Evolutionary conservation across 2,113 vertebrate genomes (phyloP).

Genomic region (Vicugna pacos): DNA sequence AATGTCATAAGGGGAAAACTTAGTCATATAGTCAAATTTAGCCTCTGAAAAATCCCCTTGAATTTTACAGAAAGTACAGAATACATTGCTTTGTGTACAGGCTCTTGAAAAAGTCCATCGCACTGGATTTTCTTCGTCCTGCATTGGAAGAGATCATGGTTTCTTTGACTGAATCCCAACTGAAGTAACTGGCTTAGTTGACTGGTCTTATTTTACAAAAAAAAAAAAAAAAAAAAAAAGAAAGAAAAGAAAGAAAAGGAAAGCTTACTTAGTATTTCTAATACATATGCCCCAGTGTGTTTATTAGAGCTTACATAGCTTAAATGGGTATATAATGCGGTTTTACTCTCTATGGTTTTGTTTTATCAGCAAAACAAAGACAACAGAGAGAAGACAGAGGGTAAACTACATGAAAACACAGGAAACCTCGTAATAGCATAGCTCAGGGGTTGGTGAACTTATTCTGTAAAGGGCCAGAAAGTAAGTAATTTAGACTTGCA

Average conservation of each 20-base stretch:
- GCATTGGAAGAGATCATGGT: not conserved
- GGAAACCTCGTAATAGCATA: not conserved
- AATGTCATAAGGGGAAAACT: not conserved
- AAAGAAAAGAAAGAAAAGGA: not conserved
- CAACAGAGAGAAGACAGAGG: not conserved
- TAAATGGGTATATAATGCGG: not conserved
- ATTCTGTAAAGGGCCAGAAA: not conserved
- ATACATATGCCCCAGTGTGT: not conserved
- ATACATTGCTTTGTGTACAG: not conserved
- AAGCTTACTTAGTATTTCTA: not conserved
- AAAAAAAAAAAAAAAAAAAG: not conserved
- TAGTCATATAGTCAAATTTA: not conserved
- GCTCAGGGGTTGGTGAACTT: not conserved
- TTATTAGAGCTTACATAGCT: not conserved
- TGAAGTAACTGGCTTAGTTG: not conserved
- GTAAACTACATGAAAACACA: not conserved
- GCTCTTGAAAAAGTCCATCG: not conserved
- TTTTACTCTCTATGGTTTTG: not conserved
- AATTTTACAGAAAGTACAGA: not conserved
- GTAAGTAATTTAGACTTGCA: not conserved
- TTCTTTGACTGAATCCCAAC: not conserved
- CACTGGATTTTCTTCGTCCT: constrained; percentile 17
- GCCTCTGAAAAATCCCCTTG: not conserved
- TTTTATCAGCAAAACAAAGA: not conserved
- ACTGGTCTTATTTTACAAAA: not conserved